Percentiles rank a stretch among this genome's conserved stretches.
Evolutionary conservation across 2,113 vertebrate species (phyloP).

Genomic region (Mesoclemmys tuberculata): DNA sequence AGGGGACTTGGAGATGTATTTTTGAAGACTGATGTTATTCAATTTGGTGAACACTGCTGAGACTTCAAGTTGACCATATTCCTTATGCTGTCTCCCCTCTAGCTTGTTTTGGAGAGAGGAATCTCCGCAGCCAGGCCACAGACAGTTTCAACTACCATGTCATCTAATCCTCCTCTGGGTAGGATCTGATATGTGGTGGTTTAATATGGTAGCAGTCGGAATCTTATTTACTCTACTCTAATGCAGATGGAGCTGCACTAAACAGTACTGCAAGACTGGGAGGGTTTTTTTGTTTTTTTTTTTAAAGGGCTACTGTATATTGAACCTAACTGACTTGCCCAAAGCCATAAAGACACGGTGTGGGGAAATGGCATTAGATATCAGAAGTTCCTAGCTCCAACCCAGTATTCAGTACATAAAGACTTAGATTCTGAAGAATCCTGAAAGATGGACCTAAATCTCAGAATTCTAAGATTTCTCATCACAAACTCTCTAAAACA

Average conservation of each 20-base stretch:
- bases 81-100: not conserved
- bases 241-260: not conserved
- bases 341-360: not conserved
- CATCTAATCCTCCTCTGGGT: not conserved
- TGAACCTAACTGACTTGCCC: not conserved
- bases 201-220: not conserved
- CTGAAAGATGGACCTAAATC: not conserved
- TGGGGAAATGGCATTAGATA: not conserved
- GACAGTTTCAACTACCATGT: not conserved
- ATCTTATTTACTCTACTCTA: not conserved
- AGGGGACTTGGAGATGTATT: fast-evolving
- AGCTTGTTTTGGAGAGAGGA: not conserved
- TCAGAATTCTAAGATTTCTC: not conserved
- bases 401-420: fast-evolving
- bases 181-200: not conserved
- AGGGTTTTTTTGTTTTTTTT: not conserved
- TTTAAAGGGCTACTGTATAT: not conserved
- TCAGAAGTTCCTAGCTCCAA: not conserved
- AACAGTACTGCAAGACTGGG: not conserved
- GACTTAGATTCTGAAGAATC: not conserved
- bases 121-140: fast-evolving
- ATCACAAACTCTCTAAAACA: not conserved
- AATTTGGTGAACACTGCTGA: not conserved
- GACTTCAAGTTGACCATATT: not conserved
- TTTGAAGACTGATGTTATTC: not conserved